phyloP scores from a whole-genome alignment of 2,888 invertebrate species.

The Microdon myrmicae region DNA sequence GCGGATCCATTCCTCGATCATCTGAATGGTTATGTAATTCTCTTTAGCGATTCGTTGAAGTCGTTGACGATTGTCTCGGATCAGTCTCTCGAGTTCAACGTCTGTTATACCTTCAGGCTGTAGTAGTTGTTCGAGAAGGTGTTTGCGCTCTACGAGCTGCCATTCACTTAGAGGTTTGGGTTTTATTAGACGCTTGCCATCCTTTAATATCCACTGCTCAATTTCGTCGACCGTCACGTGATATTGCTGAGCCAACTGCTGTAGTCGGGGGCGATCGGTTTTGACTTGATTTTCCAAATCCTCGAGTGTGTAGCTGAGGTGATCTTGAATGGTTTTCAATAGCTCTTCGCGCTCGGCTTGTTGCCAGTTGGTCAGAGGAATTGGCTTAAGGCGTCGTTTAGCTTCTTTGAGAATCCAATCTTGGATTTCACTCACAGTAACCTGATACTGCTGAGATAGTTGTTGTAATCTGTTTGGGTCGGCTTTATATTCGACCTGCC shows the following conservation, averaged over 20 bases:
- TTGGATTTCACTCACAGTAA: constrained; percentile 61
- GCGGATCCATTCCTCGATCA: constrained; percentile 60
- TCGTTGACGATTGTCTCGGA: constrained; percentile 56
- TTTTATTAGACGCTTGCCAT: constrained; percentile 57
- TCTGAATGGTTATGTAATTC: constrained; percentile 58
- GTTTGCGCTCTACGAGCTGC: constrained; percentile 59
- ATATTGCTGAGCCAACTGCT: constrained; percentile 57
- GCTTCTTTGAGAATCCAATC: constrained; percentile 62
- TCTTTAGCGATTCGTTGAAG: constrained; percentile 57
- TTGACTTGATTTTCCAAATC: constrained; percentile 57
- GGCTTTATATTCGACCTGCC: constrained; percentile 58
- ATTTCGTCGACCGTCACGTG: constrained; percentile 58
- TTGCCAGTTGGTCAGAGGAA: constrained; percentile 59
- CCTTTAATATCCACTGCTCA: constrained; percentile 57
- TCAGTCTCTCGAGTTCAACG: constrained; percentile 58
- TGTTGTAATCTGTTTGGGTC: constrained; percentile 58
- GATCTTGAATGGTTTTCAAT: constrained; percentile 60
- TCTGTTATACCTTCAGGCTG: constrained; percentile 59
- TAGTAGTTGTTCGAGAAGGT: constrained; percentile 58
- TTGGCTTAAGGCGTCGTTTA: constrained; percentile 59
- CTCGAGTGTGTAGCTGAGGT: constrained; percentile 58
- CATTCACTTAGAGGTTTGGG: constrained; percentile 58
- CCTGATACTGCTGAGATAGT: constrained; percentile 60
- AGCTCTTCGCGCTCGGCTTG: constrained; percentile 55
- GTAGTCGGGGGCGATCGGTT: constrained; percentile 55